phyloP scores from a whole-genome alignment of 2,888 invertebrate species.

The Lumbricus terrestris region DNA sequence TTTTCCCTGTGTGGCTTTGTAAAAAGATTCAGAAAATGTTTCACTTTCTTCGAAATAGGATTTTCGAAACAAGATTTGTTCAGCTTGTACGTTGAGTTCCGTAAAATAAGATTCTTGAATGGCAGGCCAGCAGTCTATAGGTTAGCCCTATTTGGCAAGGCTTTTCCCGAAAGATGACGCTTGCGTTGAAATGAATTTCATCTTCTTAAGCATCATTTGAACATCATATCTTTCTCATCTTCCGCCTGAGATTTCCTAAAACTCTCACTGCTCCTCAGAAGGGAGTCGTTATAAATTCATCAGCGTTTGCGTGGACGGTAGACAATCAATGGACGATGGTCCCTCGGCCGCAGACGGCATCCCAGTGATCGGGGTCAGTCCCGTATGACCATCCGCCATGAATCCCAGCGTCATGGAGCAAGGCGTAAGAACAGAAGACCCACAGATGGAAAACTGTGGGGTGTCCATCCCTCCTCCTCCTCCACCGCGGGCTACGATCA shows the following conservation, averaged over 20 bases:
- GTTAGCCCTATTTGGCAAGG: too few species aligned
- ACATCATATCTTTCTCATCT: too few species aligned
- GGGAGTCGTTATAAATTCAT: neutral
- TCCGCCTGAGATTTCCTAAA: neutral
- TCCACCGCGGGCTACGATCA: neutral
- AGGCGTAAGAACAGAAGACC: neutral
- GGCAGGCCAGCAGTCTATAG: too few species aligned
- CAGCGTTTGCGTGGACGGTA: neutral
- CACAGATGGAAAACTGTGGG: neutral
- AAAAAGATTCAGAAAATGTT: too few species aligned
- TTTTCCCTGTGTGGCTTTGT: too few species aligned
- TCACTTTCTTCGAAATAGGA: too few species aligned
- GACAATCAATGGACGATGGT: neutral
- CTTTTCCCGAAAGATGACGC: too few species aligned
- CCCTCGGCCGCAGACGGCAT: neutral
- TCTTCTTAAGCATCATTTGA: neutral
- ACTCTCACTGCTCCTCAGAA: neutral
- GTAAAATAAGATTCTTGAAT: too few species aligned
- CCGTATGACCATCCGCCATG: conserved; percentile 88
- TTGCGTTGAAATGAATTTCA: neutral
- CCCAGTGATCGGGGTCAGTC: conserved; percentile 71
- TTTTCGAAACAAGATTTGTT: too few species aligned
- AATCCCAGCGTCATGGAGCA: conserved; percentile 65
- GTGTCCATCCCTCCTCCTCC: too few species aligned
- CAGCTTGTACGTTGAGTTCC: too few species aligned